phyloP scores from a whole-genome alignment of 2,113 vertebrate species.

The Sorex fumeus region DNA sequence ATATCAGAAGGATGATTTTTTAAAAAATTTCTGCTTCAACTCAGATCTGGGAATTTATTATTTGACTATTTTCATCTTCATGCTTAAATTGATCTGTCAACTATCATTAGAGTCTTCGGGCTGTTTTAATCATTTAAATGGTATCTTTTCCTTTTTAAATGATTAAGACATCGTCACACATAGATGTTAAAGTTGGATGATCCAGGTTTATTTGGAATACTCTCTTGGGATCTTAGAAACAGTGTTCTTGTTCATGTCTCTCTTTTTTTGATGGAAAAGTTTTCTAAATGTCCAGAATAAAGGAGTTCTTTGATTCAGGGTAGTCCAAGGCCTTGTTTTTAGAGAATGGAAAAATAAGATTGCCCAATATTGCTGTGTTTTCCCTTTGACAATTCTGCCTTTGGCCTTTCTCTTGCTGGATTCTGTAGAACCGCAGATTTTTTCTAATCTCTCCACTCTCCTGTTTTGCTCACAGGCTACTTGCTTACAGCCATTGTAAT shows the following conservation, averaged over 20 bases:
- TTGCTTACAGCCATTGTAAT: conserved; percentile 73
- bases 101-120: background rate
- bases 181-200: conserved; percentile 7
- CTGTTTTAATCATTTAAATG: conserved; percentile 46
- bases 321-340: background rate
- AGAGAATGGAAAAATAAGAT: background rate
- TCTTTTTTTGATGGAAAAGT: background rate
- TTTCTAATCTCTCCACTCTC: background rate
- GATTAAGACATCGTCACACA: background rate
- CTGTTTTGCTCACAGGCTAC: conserved; percentile 32
- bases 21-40: conserved; percentile 32
- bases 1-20: conserved; percentile 43
- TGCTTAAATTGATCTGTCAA: background rate
- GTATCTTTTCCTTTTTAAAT: background rate
- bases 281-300: background rate
- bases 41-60: conserved; percentile 22
- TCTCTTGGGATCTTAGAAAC: background rate
- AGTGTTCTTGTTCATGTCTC: background rate
- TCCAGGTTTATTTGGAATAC: conserved; percentile 25
- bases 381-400: background rate
- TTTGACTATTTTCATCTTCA: conserved; percentile 38
- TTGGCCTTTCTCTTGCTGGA: background rate
- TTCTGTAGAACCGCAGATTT: background rate
- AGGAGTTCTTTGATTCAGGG: background rate
- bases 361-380: background rate